Base-by-base conservation (phyloP, 2,797 vertebrate species). In the Chromobotia macracanthus region DNA sequence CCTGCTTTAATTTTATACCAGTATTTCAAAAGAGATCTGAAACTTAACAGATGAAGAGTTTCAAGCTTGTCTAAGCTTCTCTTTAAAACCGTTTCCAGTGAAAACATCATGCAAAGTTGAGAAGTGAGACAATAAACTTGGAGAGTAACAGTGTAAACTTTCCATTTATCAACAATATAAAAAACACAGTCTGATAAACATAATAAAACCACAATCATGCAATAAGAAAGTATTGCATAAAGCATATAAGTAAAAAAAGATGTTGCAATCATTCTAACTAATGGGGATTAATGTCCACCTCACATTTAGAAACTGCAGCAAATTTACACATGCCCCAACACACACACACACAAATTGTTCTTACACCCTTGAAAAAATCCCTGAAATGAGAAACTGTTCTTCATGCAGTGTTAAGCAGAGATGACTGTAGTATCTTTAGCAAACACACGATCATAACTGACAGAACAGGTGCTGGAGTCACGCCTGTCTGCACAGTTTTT, bases 401-500 rank as follows among this genome's bases (percentile, higher is more conserved):
- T 70, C 19, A 2, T 70, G 69, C 63, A 56, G 65, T 19, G 71
- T 19, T 65, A 46, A 79, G n/a, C 7, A 65, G 16, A 64, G 21
- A 35, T 56, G 16, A 69, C 38, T 68, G 70, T 55, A 51, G 64
- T 68, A 50, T 70, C 58, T 74, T 53, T 13, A 83, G 60, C 75
- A 75, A 81, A 38, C 75, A 67, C 35, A 55, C 23, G 60, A 46
- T 78, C 58, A 61, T 55, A 77, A 78, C 58, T 16, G 68, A 60
- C 71, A 72, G 68, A 58, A 78, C 68, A 84, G 35, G 60, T 81
- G 80, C 77, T 61, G 65, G 71, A 21, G 66, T 74, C 70, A 66
- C 51, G 70, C 66, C 69, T 84, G 66, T 53, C 50, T 56, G 79
- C 67, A 74, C 82, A 58, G 51, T 77, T 77, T 76, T 73, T 72